Conservation (phyloP, 1,140 invertebrate species). For the Tetranychus urticae region DNA sequence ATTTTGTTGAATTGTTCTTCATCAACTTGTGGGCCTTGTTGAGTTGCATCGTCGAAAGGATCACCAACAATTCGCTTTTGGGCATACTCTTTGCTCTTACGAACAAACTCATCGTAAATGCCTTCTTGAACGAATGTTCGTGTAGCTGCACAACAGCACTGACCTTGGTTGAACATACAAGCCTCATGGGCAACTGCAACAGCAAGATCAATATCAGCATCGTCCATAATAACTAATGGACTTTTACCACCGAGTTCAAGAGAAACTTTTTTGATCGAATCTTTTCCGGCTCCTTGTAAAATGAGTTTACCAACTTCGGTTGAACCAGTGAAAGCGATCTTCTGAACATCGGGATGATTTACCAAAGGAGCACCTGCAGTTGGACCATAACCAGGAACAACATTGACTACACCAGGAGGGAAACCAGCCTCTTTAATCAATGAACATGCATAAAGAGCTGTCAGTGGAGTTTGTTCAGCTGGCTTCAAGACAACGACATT, state of each 20-base stretch:
- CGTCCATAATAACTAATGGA: slow-evolving; percentile 10
- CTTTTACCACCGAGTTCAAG: slow-evolving; percentile 71
- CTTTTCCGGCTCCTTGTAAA: slow-evolving; percentile 39
- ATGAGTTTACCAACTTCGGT: slow-evolving; percentile 45
- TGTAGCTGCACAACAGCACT: slow-evolving; percentile 56
- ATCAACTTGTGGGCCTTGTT: slow-evolving; percentile 84
- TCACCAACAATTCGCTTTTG: slow-evolving; percentile 56
- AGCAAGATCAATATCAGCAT: slow-evolving; percentile 40
- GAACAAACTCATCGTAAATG: slow-evolving; percentile 88
- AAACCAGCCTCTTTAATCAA: slow-evolving; percentile 15
- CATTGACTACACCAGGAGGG: slow-evolving; percentile 13
- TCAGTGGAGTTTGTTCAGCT: slow-evolving; percentile 30
- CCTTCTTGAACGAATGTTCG: slow-evolving; percentile 47
- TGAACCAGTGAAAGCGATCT: slow-evolving; percentile 57
- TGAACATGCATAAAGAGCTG: slow-evolving; percentile 26
- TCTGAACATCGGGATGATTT: slow-evolving; percentile 30
- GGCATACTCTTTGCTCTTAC: slow-evolving; percentile 19
- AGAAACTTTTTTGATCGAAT: slow-evolving; percentile 57
- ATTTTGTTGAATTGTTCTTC: slow-evolving; percentile 65
- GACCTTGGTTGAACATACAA: slow-evolving; percentile 52
- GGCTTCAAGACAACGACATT: slow-evolving; percentile 31
- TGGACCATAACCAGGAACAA: slow-evolving; percentile 3
- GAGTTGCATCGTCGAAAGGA: slow-evolving; percentile 57
- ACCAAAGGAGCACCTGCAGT: slow-evolving; percentile 9
- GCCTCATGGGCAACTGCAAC: slow-evolving; percentile 46